These are phyloP conservation scores for Phataginus tricuspis DNA, from an alignment of 2,797 vertebrate species.

Conservation along the genomic window DNA sequence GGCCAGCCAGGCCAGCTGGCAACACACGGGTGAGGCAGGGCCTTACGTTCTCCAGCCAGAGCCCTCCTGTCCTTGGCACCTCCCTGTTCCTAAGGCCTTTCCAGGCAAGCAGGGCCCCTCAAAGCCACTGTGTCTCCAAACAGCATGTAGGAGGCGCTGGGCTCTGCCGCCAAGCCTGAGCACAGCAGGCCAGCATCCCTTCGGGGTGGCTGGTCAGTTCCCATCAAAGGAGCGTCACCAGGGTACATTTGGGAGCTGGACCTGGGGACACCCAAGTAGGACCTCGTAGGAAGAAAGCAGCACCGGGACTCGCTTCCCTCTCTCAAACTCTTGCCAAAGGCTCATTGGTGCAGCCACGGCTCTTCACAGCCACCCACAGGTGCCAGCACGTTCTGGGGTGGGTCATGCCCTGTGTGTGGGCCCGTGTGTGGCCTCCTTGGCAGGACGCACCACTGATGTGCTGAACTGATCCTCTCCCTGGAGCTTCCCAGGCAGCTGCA, in stretches of 20 bases:
- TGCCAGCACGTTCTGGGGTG: not conserved
- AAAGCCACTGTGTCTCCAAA: not conserved
- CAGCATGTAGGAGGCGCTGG: accelerated
- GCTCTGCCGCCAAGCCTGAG: not conserved
- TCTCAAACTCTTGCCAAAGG: not conserved
- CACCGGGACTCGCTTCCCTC: not conserved
- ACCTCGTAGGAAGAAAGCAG: not conserved
- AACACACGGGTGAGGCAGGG: accelerated
- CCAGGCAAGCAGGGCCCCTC: not conserved
- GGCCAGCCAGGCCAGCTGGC: not conserved
- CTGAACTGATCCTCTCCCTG: not conserved
- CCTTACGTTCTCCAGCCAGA: not conserved
- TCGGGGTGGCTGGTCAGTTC: not conserved
- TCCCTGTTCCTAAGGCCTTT: not conserved
- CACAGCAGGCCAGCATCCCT: not conserved
- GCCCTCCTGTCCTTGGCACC: not conserved
- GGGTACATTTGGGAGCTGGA: not conserved
- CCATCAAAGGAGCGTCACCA: not conserved
- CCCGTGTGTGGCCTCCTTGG: not conserved
- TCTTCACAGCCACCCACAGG: not conserved
- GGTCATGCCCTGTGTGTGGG: not conserved
- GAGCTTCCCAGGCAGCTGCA: not conserved
- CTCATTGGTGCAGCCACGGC: not conserved
- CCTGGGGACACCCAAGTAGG: not conserved
- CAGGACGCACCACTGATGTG: accelerated